A percentile compares a stretch with the other conserved stretches of the same genome.
These are phyloP conservation scores for Orestias chungarensis DNA, from an alignment of 2,797 vertebrate genomes.

Conservation along the genomic window DNA sequence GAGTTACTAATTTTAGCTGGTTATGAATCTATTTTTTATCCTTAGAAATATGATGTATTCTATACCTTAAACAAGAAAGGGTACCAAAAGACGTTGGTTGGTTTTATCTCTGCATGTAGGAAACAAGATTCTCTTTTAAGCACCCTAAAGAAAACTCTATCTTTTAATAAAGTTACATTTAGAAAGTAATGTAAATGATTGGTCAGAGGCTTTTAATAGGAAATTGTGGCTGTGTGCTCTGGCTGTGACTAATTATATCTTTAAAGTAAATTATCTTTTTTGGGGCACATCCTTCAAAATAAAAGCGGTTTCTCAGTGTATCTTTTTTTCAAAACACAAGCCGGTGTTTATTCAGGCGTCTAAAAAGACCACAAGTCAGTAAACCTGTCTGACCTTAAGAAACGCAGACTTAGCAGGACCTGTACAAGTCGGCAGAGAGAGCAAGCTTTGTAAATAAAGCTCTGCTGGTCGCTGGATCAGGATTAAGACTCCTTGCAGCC, in stretches of 20 bases:
- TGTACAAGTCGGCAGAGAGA: slow-evolving; percentile 57
- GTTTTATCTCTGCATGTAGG: slow-evolving; percentile 36
- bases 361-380: slow-evolving; percentile 77
- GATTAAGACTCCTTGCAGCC: slow-evolving; percentile 35
- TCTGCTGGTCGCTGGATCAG: slow-evolving; percentile 26
- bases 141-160: slow-evolving; percentile 50
- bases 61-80: slow-evolving; percentile 34
- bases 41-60: slow-evolving; percentile 43
- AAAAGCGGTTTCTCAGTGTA: slow-evolving; percentile 59
- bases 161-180: slow-evolving; percentile 51
- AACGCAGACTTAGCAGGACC: slow-evolving; percentile 60
- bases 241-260: slow-evolving; percentile 38
- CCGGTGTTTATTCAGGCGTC: slow-evolving; percentile 80
- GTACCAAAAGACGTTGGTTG: slow-evolving; percentile 52
- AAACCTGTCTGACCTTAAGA: slow-evolving; percentile 67
- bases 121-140: slow-evolving; percentile 29
- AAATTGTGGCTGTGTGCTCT: slow-evolving; percentile 33
- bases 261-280: slow-evolving; percentile 51
- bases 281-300: slow-evolving; percentile 37
- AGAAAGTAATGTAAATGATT: slow-evolving; percentile 34
- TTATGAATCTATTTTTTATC: slow-evolving; percentile 55
- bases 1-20: slow-evolving; percentile 68
- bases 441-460: slow-evolving; percentile 64
- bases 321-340: slow-evolving; percentile 63
- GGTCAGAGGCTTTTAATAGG: slow-evolving; percentile 17